Evolutionary conservation across 2,797 vertebrate species (phyloP).

Genomic region (Chiroxiphia lanceolata): DNA sequence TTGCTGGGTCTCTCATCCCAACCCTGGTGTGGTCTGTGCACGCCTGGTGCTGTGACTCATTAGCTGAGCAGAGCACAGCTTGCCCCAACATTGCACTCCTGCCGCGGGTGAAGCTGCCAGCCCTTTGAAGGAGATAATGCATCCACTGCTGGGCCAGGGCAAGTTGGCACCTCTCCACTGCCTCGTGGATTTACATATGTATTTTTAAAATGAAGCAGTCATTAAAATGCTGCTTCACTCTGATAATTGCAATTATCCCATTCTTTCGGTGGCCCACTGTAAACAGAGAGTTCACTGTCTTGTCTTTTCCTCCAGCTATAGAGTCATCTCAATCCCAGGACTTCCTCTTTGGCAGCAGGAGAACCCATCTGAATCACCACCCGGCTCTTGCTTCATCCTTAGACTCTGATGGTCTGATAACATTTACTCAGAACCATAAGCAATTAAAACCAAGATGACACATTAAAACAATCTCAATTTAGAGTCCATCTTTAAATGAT

Average conservation of each 20-base stretch:
- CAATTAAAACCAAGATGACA: conserved; percentile 58
- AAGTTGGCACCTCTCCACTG: conserved; percentile 33
- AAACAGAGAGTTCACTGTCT: conserved; percentile 73
- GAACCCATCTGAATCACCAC: conserved; percentile 21
- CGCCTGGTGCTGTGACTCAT: conserved; percentile 10
- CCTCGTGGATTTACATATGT: neutral
- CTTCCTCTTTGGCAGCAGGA: conserved; percentile 64
- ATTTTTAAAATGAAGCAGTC: neutral
- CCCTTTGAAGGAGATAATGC: conserved; percentile 42
- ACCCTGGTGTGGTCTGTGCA: neutral
- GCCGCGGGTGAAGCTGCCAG: neutral
- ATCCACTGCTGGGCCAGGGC: neutral
- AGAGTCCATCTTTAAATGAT: conserved; percentile 73
- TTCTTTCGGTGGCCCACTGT: conserved; percentile 56
- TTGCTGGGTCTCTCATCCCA: neutral
- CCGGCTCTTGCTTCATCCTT: conserved; percentile 50
- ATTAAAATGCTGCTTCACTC: conserved; percentile 29
- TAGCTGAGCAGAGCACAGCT: neutral
- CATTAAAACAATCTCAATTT: conserved; percentile 48
- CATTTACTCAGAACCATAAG: neutral
- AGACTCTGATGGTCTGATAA: conserved; percentile 42
- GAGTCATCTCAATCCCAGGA: conserved; percentile 49
- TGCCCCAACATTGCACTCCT: neutral
- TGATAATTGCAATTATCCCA: conserved; percentile 72
- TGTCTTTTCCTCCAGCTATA: conserved; percentile 43